Evolutionary conservation across 2,113 vertebrate genomes (phyloP), one percentile per base, ranked within the genome.

Genomic region (Cololabis saira): DNA sequence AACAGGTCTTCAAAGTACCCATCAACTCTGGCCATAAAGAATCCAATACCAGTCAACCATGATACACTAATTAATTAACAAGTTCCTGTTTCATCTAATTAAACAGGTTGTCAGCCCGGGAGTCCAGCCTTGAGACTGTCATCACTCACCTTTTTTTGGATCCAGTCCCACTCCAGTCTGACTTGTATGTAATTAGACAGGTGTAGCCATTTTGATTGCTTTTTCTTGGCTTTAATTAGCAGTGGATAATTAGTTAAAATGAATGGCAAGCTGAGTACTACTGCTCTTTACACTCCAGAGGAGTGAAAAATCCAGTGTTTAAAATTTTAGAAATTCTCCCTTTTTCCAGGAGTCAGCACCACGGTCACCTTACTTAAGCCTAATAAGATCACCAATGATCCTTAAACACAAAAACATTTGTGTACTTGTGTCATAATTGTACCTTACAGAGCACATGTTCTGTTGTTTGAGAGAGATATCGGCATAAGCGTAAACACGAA

Each of bases 121-220:
- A 79, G 55, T 76, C 76, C 70, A 82, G 84, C 74, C 61, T 58
- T 60, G 78, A 86, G 82, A 88, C 77, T 73, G 72, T 87, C 65
- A 89, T 90, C 80, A 82, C 51, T 81, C 80, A 84, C 71, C 79
- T 78, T 71, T 83, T 84, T 74, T 63, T 75, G 82, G 75, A 76
- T 86, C 58, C 68, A 66, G 62, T 67, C 69, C 81, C 73, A 52
- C 65, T n/a, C 19, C 67, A 70, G 61, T 82, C 87, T 90, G 86
- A 89, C 78, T 90, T 80, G 82, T 81, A 88, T 85, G 63, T 89
- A 89, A 90, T 90, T 88, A 88, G 88, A 92, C 87, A 88, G 83
- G 85, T 90, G 88, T 89, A 69, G 84, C 87, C 75, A 62, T 83
- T 82, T 70, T 90, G 81, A 89, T 87, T 86, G 86, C 75, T 76